phyloP scores from a whole-genome alignment of 2,797 vertebrate species.

The Merluccius polli region DNA sequence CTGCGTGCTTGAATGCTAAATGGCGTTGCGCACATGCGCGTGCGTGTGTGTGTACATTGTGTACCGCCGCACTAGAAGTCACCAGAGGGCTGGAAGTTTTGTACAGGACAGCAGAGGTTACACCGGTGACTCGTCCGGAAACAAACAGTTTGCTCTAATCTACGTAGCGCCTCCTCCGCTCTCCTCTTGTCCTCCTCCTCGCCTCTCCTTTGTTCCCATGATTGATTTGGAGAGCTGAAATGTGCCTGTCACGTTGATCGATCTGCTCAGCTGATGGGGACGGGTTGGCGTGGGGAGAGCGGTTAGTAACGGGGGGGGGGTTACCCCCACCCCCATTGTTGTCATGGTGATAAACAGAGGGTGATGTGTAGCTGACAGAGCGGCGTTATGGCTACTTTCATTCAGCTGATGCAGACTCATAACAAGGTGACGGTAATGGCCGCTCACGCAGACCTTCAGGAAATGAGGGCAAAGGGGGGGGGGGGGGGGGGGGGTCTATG shows the following conservation, averaged over 20 bases:
- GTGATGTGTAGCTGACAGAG: constrained; percentile 56
- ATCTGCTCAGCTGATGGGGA: constrained; percentile 52
- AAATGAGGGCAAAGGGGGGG: constrained; percentile 9
- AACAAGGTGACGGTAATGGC: constrained; percentile 66
- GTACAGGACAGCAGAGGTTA: background rate
- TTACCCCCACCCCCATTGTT: constrained; percentile 25
- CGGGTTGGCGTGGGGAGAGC: background rate
- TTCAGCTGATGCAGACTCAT: constrained; percentile 69
- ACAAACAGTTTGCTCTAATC: background rate
- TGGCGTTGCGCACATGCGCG: too few species aligned
- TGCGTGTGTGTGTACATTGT: background rate
- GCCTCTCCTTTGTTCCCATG: constrained; percentile 54
- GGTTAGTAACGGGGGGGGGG: background rate
- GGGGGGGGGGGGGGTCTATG: constrained; percentile 18
- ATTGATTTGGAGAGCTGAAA: constrained; percentile 65
- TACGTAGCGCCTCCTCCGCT: constrained; percentile 45
- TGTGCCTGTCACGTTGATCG: constrained; percentile 66
- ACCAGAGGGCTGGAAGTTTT: background rate
- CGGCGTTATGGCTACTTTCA: constrained; percentile 67
- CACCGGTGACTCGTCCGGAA: constrained; percentile 2
- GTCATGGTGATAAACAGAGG: constrained; percentile 65
- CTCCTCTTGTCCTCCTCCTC: constrained; percentile 33
- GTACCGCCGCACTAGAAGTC: background rate
- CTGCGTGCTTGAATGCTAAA: too few species aligned
- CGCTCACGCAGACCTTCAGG: constrained; percentile 59